Evolutionary conservation across 2,797 vertebrate genomes (phyloP), one percentile per base, ranked within the genome.

Genomic region (Distichodus sexfasciatus): DNA sequence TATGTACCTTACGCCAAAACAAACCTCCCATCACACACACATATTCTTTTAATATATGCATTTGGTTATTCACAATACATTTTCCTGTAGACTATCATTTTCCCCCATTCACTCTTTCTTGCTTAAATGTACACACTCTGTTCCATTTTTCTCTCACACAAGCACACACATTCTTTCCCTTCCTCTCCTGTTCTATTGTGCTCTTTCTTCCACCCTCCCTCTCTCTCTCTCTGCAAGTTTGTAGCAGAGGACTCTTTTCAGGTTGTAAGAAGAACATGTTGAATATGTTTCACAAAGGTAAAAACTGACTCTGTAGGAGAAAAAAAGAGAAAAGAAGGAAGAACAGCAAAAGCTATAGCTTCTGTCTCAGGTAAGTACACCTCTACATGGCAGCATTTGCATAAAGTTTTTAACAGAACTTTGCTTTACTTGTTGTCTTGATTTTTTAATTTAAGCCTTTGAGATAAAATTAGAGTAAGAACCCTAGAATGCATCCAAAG

Each of bases 221-320:
- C 19, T 15, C 2, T 46, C 7, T 23, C 28, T 33, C 53, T 33
- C 51, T 33, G 24, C 26, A 31, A 14, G 51, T 40, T 24, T 36
- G 8, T 43, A 58, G 40, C 19, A 23, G 51, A 19, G 62, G 47
- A 38, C 63, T 54, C 21, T 66, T 36, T 54, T 19, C 3, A 26
- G 36, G 9, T 54, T 64, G 41, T 24, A 2, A 9, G 44, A 50
- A 44, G 57, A 57, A 36, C 66, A 51, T 29, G 26, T 58, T 71
- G 58, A 71, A 33, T 53, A 71, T 71, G 58, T 63, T 58, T 24
- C 59, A 67, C 35, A 44, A 66, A 50, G 24, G 61, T 41, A 24
- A 59, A 68, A 65, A 68, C 75, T 44, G 68, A 31, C 48, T 35
- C 21, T 29, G 31, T 17, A 63, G 46, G 36, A 29, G 17, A 41